Conservation (phyloP, 2,797 vertebrate species). For the Oophaga sylvatica region DNA sequence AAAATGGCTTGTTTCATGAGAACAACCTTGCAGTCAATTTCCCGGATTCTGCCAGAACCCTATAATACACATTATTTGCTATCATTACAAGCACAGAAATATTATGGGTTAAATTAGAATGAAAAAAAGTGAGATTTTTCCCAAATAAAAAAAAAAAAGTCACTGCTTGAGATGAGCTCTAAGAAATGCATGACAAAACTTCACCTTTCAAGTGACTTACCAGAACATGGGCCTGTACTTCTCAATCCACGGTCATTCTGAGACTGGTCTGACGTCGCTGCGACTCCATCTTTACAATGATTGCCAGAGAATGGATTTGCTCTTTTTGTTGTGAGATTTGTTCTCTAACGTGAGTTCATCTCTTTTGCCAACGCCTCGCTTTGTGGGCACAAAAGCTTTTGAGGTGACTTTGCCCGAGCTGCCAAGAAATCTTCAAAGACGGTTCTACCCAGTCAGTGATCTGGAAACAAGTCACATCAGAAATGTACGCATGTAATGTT, state of each 20-base stretch:
- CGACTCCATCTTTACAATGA: conserved; percentile 53
- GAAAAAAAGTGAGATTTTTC: neutral
- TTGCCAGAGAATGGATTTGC: conserved; percentile 61
- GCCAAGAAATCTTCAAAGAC: conserved; percentile 80
- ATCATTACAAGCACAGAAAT: neutral
- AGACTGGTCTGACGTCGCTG: conserved; percentile 60
- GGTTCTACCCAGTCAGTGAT: conserved; percentile 81
- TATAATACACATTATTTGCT: too few species aligned
- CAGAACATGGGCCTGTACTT: conserved; percentile 83
- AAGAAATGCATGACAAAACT: neutral
- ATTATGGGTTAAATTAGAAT: neutral
- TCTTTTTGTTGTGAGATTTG: conserved; percentile 70
- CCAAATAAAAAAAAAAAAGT: neutral
- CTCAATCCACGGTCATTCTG: conserved; percentile 88
- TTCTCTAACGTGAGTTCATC: conserved; percentile 63
- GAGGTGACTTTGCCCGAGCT: conserved; percentile 55
- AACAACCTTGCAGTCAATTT: too few species aligned
- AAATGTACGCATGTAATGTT: neutral
- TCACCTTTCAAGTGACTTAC: conserved; percentile 67
- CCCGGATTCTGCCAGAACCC: too few species aligned
- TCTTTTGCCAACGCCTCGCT: conserved; percentile 66
- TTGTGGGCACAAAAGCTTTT: conserved; percentile 61
- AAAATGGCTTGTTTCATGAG: too few species aligned
- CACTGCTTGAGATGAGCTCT: neutral
- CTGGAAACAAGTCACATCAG: conserved; percentile 67